Evolutionary conservation across 2,113 vertebrate species (phyloP), one percentile per base, ranked within the genome.

Genomic region (Sorex fumeus): DNA sequence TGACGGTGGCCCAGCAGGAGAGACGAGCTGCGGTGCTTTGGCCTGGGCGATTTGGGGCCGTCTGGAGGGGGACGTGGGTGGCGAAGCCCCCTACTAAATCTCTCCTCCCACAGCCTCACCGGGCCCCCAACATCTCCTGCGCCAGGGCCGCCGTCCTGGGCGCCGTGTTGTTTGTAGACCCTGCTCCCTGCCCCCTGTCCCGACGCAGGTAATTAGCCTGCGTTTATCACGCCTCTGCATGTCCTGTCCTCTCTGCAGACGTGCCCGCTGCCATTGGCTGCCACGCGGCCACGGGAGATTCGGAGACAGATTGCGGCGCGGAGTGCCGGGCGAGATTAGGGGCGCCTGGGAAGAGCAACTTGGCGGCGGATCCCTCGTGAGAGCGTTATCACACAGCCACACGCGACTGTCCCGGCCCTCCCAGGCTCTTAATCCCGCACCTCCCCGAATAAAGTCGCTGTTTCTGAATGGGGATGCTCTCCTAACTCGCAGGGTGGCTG

Each of bases 141-240:
- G 98, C 97, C 97, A 98, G 98, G 98, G 98, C 98, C 98, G 98
- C 98, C 98, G 97, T 98, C 98, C 97, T 93, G 98, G 97, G 99
- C 98, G 98, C 98, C 97, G 98, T 98, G 98, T 98, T 98, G 98
- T 98, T 98, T 98, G 98, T 98, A 99, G 99, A 98, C 99, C 98
- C 98, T 99, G 99, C 99, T 99, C 99, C 98, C 98, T 99, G 99
- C 99, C 99, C 99, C 99, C 97, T 97, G 98, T 99, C 99, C 99
- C 99, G 99, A 99, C 99, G 98, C 98, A 99, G 99, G 99, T 99
- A 99, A 99, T 99, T 99, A 99, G 99, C 99, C 99, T 99, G 99
- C 99, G 99, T 99, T 99, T 99, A 99, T 99, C 99, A 99, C 98
- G 98, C 98, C 98, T 99, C 98, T 99, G 99, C 99, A 99, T 99